Conservation (phyloP, 2,888 invertebrate species). For the Panorpa germanica region DNA sequence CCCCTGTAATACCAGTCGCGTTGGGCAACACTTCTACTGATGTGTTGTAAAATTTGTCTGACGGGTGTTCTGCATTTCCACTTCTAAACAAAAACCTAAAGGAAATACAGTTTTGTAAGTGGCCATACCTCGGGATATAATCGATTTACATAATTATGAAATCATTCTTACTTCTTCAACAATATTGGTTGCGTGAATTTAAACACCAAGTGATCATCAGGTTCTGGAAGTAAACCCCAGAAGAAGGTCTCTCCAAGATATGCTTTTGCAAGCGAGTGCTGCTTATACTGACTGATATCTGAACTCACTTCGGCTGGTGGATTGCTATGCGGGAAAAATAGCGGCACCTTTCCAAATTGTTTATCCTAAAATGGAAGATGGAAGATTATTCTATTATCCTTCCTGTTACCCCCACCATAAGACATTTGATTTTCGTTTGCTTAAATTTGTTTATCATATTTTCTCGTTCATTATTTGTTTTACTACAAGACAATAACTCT, state of each 20-base stretch:
- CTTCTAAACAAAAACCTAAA: constrained; percentile 67
- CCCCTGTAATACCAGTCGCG: constrained; percentile 28
- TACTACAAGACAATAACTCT: too few relatives aligned
- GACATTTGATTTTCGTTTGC: too few relatives aligned
- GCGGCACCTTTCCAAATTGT: constrained; percentile 66
- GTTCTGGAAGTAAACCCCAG: constrained; percentile 76
- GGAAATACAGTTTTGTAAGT: constrained; percentile 12
- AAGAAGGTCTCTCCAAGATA: constrained; percentile 79
- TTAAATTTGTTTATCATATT: too few relatives aligned
- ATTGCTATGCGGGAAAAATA: constrained; percentile 64
- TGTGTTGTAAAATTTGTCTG: constrained; percentile 74
- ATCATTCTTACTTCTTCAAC: constrained; percentile 39
- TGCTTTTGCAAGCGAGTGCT: constrained; percentile 58
- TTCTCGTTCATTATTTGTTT: too few relatives aligned
- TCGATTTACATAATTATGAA: constrained; percentile 6
- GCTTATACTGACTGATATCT: constrained; percentile 60
- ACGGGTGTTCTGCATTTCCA: constrained; percentile 77
- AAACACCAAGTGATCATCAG: constrained; percentile 63
- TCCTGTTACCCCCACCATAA: too few relatives aligned
- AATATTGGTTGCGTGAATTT: constrained; percentile 53
- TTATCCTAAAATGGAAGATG: constrained; percentile 41
- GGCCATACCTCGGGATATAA: neutral
- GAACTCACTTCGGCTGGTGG: constrained; percentile 49
- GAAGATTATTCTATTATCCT: too few relatives aligned
- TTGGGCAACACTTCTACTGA: constrained; percentile 60